Evolutionary conservation across 1,140 invertebrate species (phyloP), one percentile per base, ranked within the genome.

Genomic region (Drosophila funebris): DNA sequence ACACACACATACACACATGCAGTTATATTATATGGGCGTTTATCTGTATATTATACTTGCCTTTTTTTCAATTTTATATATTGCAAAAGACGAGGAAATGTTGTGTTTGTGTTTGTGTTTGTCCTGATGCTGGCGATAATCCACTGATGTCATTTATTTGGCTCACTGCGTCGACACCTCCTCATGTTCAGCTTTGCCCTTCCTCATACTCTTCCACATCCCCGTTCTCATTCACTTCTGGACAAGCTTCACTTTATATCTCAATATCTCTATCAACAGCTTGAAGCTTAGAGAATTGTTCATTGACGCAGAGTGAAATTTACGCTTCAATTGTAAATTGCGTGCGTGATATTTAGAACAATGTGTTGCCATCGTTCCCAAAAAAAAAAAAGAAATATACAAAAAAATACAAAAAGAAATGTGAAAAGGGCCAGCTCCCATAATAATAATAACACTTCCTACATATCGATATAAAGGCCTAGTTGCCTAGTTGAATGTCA

Each of bases 81-180:
- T 71, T 68, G 58, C 76, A 78, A 62, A 75, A 63, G 78, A 36
- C 64, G 44, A 71, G 75, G 61, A 87, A 88, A 87, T 87, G 72
- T 67, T 58, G 77, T 82, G 75, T 80, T 73, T 78, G 61, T 63
- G 46, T 80, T 80, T 72, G 81, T 88, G 75, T 80, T 73, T 76
- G 61, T 67, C 66, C 76, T 52, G 78, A 81, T 85, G 83, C 63
- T 72, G 62, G 79, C 84, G 83, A 88, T 88, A 88, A 88, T 88
- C 83, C 83, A 88, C 84, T 88, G 83, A 88, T 88, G 78, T 88
- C 83, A 88, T 88, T 71, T 75, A 53, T 63, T 88, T 88, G 76
- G 60, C 72, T 81, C 69, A 61, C 83, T 84, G 80, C 77, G 76
- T 68, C 84, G 31, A 44, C 67, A 46, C 64, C 58, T 57, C 48